Conservation (phyloP, 2,888 invertebrate genomes). For the Polydrusus pterygomalis region DNA sequence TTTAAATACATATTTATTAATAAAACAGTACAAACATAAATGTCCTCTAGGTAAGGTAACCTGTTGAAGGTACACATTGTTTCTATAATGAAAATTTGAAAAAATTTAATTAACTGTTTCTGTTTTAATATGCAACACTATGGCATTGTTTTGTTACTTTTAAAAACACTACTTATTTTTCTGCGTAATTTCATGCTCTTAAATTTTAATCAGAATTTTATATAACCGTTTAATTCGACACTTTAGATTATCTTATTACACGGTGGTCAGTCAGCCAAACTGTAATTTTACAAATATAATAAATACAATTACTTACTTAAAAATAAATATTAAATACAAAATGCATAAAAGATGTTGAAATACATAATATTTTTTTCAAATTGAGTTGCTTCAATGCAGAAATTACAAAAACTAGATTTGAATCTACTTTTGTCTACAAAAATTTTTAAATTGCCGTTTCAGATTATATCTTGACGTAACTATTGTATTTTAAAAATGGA, state of each 20-base stretch:
- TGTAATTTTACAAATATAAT: background rate
- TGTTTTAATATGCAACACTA: background rate
- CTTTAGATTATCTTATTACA: background rate
- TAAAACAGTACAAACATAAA: constrained; percentile 11
- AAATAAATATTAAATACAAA: background rate
- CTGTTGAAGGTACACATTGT: background rate
- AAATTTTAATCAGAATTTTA: constrained; percentile 3
- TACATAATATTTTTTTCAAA: background rate
- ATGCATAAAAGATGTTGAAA: background rate
- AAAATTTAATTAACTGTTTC: background rate
- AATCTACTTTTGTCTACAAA: too few relatives aligned
- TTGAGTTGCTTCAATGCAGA: too few relatives aligned
- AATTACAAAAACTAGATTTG: too few relatives aligned
- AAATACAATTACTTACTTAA: constrained; percentile 1
- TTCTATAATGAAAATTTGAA: background rate
- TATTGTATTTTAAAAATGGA: too few relatives aligned
- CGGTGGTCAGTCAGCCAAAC: background rate
- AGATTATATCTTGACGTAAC: too few relatives aligned
- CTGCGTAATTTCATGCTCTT: constrained; percentile 14
- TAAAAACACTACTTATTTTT: constrained; percentile 1
- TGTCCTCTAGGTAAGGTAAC: background rate
- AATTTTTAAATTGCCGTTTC: too few relatives aligned
- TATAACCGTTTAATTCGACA: constrained; percentile 1
- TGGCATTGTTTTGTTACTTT: too few relatives aligned
- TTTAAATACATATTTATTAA: constrained; percentile 4